Evolutionary conservation across 2,797 vertebrate species (phyloP), one percentile per base, ranked within the genome.

Genomic region (Sebastes miniatus): DNA sequence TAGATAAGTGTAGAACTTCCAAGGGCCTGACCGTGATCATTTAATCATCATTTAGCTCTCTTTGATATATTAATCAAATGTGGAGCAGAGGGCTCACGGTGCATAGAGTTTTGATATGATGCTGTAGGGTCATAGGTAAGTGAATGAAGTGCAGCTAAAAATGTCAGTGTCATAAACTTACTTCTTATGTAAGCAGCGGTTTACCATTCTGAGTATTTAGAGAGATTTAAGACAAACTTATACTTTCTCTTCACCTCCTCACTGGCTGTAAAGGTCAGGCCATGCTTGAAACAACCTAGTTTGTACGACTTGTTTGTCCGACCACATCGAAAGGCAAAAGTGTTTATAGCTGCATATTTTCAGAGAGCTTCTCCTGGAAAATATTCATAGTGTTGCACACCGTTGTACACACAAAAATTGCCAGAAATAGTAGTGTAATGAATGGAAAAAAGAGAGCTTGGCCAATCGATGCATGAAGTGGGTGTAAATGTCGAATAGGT

Each of bases 1-100:
- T 79, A 92, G 87, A 92, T 93, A 90, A 90, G 79, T 68, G 52
- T 52, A 73, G 79, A 89, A 89, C 89, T 87, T 92, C 88, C 80
- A 81, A 78, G 71, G 81, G 84, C 79, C 84, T 88, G 81, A 91
- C 85, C 69, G 64, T 82, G 76, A 86, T 91, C 89, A 90, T 91
- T 89, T 83, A 81, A 73, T 87, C 79, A 86, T 91, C 89, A 90
- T 89, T 89, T 82, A 82, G 72, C 80, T 73, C 56, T 76, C 73
- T 83, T 81, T 87, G 85, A 88, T 90, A 83, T 84, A 84, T 87
- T 88, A 86, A 90, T 89, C 80, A 77, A 87, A 90, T 79, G 66
- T 68, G 69, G 82, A 73, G 76, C 85, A 79, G 74, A 13, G 43
- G 67, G 74, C 69, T 84, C 81, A 83, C 0, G 10, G 6, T 70